Conservation (phyloP, 2,797 vertebrate species). For the Eurystomus glaucurus region DNA sequence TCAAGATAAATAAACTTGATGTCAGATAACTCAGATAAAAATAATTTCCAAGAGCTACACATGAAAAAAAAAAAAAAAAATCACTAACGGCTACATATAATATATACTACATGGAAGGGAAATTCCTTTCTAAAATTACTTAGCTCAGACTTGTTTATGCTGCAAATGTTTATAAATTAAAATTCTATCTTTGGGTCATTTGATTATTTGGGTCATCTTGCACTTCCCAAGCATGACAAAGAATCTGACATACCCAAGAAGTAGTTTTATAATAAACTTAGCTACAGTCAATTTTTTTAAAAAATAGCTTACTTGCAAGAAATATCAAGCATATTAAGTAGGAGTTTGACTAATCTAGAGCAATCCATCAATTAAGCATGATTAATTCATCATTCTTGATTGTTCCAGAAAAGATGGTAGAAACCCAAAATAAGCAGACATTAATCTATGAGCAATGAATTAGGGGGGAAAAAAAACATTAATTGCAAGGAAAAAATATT, state of each 20-base stretch:
- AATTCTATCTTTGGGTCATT: background rate
- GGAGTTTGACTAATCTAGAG: conserved; percentile 15
- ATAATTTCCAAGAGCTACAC: background rate
- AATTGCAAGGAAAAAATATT: background rate
- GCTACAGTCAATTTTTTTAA: background rate
- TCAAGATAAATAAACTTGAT: background rate
- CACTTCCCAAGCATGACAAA: background rate
- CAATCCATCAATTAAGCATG: conserved; percentile 31
- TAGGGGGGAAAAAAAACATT: background rate
- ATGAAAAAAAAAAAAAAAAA: background rate
- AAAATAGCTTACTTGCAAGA: background rate
- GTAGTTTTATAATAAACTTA: conserved; percentile 13
- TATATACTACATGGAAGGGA: background rate
- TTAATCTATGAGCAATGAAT: background rate
- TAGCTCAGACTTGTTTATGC: background rate
- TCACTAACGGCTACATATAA: background rate
- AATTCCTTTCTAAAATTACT: conserved; percentile 31
- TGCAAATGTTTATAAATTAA: background rate
- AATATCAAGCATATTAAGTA: conserved; percentile 16
- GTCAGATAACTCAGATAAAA: conserved; percentile 9
- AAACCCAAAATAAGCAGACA: conserved; percentile 21
- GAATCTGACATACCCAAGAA: background rate
- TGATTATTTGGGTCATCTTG: background rate
- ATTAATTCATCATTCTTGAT: background rate
- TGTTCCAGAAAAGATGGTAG: background rate